Base-by-base conservation (phyloP, 2,797 vertebrate species). In the Notamacropus eugenii region DNA sequence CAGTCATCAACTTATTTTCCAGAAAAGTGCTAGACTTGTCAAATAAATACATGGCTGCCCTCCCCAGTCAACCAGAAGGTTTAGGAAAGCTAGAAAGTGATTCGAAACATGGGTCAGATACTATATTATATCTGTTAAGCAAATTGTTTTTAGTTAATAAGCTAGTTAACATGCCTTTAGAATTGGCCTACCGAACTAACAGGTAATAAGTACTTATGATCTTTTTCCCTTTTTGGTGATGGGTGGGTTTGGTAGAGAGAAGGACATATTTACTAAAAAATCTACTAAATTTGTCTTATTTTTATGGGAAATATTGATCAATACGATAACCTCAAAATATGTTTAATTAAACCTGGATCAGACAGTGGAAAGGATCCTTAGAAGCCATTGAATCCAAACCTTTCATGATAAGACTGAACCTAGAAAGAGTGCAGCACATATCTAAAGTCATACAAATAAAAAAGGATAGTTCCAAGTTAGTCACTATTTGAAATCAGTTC, bases 11-110 rank as follows among this genome's bases (percentile, higher is more conserved):
- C 97, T 96, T 99, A 11, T 98, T 99, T 96, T 99, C 99, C 67
- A 98, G 97, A 74, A 98, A 98, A 98, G 99, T 99, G 91, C 97
- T 98, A 91, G 98, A 98, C 92, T 98, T 99, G 94, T 98, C 98
- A 74, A 97, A 95, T 55, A 99, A 99, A 96, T 99, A 99, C 87
- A 97, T 94, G 57, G 96, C 98, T 56, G 96, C 97, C 54, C 98
- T 98, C 95, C 97, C 98, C 91, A 97, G 95, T 91, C 97, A 97
- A 0, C 31, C 31, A 56, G 96, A 19, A 62, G 97, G 92, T 59
- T 92, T 94, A 90, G 93, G 92, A 31, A 91, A n/a, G 87, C 29
- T 67, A 0, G 94, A 97, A 90, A 97, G 91, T 67, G 95, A 95
- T 74, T 95, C 74, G 92, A 92, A 93, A 31, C 97, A 97, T 5